Evolutionary conservation across 2,113 vertebrate genomes (phyloP), one percentile per base, ranked within the genome.

Genomic region (Chaetodon trifascialis): DNA sequence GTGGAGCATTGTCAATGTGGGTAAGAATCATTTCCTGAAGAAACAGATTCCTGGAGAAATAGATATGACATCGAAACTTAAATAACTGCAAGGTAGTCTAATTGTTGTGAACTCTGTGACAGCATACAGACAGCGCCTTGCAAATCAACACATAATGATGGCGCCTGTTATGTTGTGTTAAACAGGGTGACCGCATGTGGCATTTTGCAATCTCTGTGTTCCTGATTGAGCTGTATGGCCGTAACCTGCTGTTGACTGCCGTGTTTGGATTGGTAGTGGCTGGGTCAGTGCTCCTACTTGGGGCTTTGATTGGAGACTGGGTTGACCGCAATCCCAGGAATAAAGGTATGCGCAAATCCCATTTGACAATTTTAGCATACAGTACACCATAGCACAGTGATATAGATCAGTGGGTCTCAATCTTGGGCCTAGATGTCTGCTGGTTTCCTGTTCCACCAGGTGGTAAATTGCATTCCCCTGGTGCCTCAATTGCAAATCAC

Each of bases 231-330:
- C 92, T 95, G 49, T 94, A 93, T 0, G 88, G 93, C 38, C 91
- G 87, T 49, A 93, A 93, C 86, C 90, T 96, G 86, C 94, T 96
- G 81, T 87, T 94, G 82, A 95, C 84, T 68, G 93, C 91, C 0
- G 89, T 95, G 78, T 95, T 96, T 87, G 95, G 94, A 67, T 83
- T 97, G 87, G 94, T 94, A 44, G 92, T 95, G 52, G 93, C 95
- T 23, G 95, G 94, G 72, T 97, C 95, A 40, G 88, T 95, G 56
- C 91, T 96, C 71, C 81, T 97, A 14, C 93, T 95, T 21, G 95
- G 94, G n/a, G 94, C 95, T 60, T 89, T 96, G 87, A 95, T 95
- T 89, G 96, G 96, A 86, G 95, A 96, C 76, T 96, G 94, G 94
- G 94, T 96, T 5, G 93, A 96, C 82, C 95, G 95, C 60, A 95